Conservation (phyloP, 1,140 invertebrate species). For the Drosophila ohnishii region DNA sequence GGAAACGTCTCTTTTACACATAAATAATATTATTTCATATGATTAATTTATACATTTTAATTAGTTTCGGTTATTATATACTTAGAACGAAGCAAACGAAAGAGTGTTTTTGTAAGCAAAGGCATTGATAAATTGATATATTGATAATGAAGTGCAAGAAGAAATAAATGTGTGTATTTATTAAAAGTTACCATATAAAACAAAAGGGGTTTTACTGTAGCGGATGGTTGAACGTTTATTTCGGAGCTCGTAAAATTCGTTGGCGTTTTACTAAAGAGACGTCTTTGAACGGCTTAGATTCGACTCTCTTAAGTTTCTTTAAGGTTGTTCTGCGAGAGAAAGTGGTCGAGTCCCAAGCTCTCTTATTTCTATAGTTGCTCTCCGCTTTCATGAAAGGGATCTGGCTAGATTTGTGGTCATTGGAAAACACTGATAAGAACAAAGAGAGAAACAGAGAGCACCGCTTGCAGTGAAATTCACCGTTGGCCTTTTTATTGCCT, state of each 20-base stretch:
- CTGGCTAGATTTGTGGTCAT: background rate
- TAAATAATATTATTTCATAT: constrained; percentile 33
- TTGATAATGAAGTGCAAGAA: constrained; percentile 71
- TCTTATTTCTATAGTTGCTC: background rate
- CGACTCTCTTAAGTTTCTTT: too few relatives aligned
- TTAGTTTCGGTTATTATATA: constrained; percentile 56
- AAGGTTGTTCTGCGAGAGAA: too few relatives aligned
- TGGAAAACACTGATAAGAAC: background rate
- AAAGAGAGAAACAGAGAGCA: background rate
- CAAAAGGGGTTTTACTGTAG: background rate
- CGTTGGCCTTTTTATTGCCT: constrained; percentile 1
- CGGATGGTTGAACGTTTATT: background rate
- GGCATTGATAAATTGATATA: constrained; percentile 64
- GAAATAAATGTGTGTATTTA: constrained; percentile 80
- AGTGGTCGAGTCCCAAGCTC: too few relatives aligned
- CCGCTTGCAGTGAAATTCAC: background rate
- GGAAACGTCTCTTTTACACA: constrained; percentile 46
- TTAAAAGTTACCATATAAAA: constrained; percentile 69
- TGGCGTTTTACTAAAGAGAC: too few relatives aligned
- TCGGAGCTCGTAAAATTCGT: too few relatives aligned
- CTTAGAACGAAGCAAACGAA: constrained; percentile 30
- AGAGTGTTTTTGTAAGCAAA: constrained; percentile 67
- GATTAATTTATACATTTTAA: constrained; percentile 66
- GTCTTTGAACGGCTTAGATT: too few relatives aligned
- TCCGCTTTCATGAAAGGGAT: background rate